Evolutionary conservation across 2,888 invertebrate species (phyloP), one percentile per base, ranked within the genome.

Genomic region (Leucophenga montana): DNA sequence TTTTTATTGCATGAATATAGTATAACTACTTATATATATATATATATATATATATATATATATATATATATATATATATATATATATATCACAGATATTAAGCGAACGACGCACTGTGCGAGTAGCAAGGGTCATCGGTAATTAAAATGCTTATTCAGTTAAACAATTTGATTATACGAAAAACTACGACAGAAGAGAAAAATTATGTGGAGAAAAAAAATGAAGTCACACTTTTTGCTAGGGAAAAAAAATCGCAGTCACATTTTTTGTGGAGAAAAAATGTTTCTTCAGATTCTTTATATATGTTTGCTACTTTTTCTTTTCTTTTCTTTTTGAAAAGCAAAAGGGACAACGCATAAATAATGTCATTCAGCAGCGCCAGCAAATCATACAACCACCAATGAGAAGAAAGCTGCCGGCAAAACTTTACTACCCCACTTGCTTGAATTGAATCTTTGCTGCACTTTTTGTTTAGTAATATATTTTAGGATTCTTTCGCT

Each of bases 321-420:
- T 46, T n/a, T 20, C 48, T 67, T 56, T 54, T 61, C 62, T 77
- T 71, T 78, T 75, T n/a, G n/a, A n/a, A n/a, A n/a, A n/a, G n/a
- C n/a, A 78, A 75, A 77, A 85, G 85, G 86, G 84, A 85, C 85
- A 84, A 85, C 85, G 86, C 86, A 86, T 85, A 86, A 85, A 85
- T 86, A 86, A 85, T 84, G 83, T 83, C 79, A 78, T 76, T 75
- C 81, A 64, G 79, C 82, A 61, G 68, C 67, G 39, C 18, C 20
- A 20, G 64, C 46, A 18, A 27, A 4, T 18, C 4, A 3, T 20
- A 46, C 84, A 82, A 83, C 80, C 80, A 81, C 79, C 81, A 81
- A 82, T 84, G 84, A 75, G n/a, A n/a, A n/a, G n/a, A n/a, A n/a
- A n/a, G n/a, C n/a, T n/a, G n/a, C 33, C n/a, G 31, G 16, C 13